Evolutionary conservation across 2,113 vertebrate species (phyloP), one percentile per base, ranked within the genome.

Genomic region (Pygoscelis adeliae): DNA sequence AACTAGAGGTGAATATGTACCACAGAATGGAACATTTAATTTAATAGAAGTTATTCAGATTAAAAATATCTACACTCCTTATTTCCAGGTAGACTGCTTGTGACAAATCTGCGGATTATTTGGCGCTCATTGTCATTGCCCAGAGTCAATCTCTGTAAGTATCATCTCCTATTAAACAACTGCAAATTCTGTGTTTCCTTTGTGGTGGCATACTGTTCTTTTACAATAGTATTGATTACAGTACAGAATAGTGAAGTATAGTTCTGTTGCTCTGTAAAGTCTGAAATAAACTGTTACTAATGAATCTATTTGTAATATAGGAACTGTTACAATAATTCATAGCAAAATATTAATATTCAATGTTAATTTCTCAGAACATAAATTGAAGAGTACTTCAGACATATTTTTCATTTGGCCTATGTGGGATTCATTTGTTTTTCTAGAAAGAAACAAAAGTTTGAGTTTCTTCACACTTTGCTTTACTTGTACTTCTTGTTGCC

Each of bases 101-200:
- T 99, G 81, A 99, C 99, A 87, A 99, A 99, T 96, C 95, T 99
- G 97, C 98, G 99, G 95, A 99, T 99, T 94, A 99, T 99, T 79
- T 99, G 99, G 99, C 99, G 99, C 83, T 99, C 99, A 7, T 86
- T 99, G 95, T 99, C 99, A 40, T 96, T 99, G 74, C 98, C 99
- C 79, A 99, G 99, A 98, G 99, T 99, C 90, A 99, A 99, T 95
- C 98, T 99, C 76, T 98, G 98, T 99, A 97, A 98, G 98, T 98
- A 98, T 92, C 66, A 23, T n/a, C 10, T 88, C 30, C 42, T 58
- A 21, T 89, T 90, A 94, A 58, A 52, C 27, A 56, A 71, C 27
- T 53, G 14, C 40, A 91, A 87, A 46, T 66, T 87, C 38, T 65
- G 23, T 69, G 18, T 59, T 94, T 70, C 30, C 34, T 85, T 77